phyloP scores from a whole-genome alignment of 2,888 invertebrate species.

The Clivina fossor region DNA sequence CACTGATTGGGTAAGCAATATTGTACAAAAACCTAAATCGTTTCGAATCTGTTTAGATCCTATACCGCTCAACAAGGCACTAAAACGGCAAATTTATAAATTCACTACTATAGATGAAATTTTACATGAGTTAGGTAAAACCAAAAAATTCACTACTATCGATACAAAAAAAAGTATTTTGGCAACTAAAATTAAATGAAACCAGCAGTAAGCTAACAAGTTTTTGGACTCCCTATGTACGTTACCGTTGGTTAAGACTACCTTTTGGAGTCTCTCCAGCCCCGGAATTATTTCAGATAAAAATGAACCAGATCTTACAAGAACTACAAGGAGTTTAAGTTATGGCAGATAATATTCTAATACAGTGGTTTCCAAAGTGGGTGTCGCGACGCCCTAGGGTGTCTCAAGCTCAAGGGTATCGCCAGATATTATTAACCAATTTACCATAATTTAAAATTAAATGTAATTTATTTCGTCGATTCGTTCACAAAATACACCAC shows the following conservation, averaged over 20 bases:
- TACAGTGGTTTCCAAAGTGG: too few relatives aligned
- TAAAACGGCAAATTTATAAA: constrained; percentile 32
- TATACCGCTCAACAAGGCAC: constrained; percentile 27
- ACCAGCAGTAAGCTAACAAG: constrained; percentile 26
- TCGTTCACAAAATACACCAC: too few relatives aligned
- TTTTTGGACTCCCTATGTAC: constrained; percentile 34
- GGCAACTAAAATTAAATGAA: constrained; percentile 32
- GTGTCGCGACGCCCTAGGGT: too few relatives aligned
- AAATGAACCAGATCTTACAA: constrained; percentile 24
- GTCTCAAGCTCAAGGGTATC: too few relatives aligned
- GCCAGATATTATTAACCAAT: too few relatives aligned
- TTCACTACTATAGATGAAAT: constrained; percentile 34
- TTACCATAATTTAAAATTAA: too few relatives aligned
- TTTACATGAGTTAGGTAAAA: constrained; percentile 2
- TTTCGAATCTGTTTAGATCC: constrained; percentile 35
- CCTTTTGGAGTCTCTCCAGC: constrained; percentile 38
- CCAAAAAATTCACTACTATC: constrained; percentile 1
- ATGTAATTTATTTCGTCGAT: too few relatives aligned
- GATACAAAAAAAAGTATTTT: constrained; percentile 37
- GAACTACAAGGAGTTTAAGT: constrained; percentile 29
- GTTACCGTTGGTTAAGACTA: constrained; percentile 24
- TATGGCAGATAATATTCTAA: constrained; percentile 38
- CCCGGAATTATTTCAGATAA: constrained; percentile 36
- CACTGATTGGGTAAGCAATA: constrained; percentile 35
- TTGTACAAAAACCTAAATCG: constrained; percentile 29